These are phyloP conservation scores for Drosophila prosaltans DNA, from an alignment of 1,140 invertebrate genomes.

Conservation along the genomic window DNA sequence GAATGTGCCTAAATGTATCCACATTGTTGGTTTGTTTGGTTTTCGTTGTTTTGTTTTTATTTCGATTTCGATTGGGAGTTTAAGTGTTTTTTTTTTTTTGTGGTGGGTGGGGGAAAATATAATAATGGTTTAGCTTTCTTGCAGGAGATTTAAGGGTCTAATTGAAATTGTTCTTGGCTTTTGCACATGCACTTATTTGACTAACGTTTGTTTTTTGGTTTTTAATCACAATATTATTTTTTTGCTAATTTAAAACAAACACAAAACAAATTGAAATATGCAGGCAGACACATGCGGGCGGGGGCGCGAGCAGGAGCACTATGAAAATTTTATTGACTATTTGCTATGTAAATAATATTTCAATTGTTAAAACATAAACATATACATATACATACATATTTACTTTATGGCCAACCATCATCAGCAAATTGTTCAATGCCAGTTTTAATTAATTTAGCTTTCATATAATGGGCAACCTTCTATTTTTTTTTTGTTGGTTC, in stretches of 20 bases:
- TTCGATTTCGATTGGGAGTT: conserved; percentile 18
- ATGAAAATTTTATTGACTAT: conserved; percentile 42
- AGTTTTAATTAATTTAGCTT: conserved; percentile 61
- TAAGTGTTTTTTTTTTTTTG: conserved; percentile 18
- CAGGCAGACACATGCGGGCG: conserved; percentile 48
- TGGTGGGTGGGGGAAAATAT: conserved; percentile 41
- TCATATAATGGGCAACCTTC: conserved; percentile 1
- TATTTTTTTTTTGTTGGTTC: not conserved
- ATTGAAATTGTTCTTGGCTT: conserved; percentile 45
- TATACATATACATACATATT: conserved; percentile 11
- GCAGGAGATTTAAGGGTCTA: conserved; percentile 40
- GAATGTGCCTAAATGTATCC: conserved; percentile 58
- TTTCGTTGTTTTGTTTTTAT: conserved; percentile 11
- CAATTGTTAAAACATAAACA: conserved; percentile 49
- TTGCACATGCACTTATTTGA: conserved; percentile 57
- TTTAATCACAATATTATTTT: conserved; percentile 56
- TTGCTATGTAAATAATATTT: conserved; percentile 48
- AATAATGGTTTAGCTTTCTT: conserved; percentile 71
- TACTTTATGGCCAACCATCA: conserved; percentile 31
- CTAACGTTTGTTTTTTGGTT: conserved; percentile 37
- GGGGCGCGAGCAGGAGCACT: conserved; percentile 1
- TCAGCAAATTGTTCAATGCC: conserved; percentile 27
- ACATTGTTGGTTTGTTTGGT: conserved; percentile 22
- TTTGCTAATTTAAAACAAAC: conserved; percentile 51
- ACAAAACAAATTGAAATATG: conserved; percentile 36